These are phyloP conservation scores for Amyelois transitella DNA, from an alignment of 1,140 invertebrate species.

Conservation along the genomic window DNA sequence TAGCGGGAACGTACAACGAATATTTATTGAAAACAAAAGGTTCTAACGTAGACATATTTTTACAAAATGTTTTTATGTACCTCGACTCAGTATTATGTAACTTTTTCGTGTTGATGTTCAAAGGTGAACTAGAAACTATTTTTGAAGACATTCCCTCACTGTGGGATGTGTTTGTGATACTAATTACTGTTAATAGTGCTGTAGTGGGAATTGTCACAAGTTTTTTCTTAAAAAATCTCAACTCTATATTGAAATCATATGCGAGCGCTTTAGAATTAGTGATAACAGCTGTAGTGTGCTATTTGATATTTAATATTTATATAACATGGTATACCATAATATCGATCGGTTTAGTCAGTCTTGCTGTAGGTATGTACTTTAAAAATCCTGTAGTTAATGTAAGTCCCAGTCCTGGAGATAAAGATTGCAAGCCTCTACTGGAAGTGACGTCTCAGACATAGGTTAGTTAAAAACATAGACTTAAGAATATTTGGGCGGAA, in stretches of 20 bases:
- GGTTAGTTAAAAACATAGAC: background rate
- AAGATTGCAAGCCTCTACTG: slow-evolving; percentile 54
- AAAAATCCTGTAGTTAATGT: slow-evolving; percentile 88
- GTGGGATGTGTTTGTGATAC: slow-evolving; percentile 81
- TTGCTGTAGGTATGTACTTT: slow-evolving; percentile 90
- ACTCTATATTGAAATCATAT: slow-evolving; percentile 97
- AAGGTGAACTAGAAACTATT: slow-evolving; percentile 77
- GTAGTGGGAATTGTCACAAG: slow-evolving; percentile 94
- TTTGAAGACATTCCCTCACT: slow-evolving; percentile 78
- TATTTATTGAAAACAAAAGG: slow-evolving; percentile 92
- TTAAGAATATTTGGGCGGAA: no score
- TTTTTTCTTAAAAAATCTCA: slow-evolving; percentile 93
- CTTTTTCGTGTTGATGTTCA: slow-evolving; percentile 78
- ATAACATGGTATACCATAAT: slow-evolving; percentile 88
- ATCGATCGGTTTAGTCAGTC: slow-evolving; percentile 88
- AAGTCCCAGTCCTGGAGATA: slow-evolving; percentile 38
- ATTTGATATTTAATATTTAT: slow-evolving; percentile 90
- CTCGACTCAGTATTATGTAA: slow-evolving; percentile 95
- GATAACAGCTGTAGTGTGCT: slow-evolving; percentile 93
- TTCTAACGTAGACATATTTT: slow-evolving; percentile 88
- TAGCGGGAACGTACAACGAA: slow-evolving; percentile 98
- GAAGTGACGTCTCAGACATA: slow-evolving; percentile 27
- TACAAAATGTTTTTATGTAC: slow-evolving; percentile 98
- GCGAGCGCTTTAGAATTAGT: slow-evolving; percentile 94
- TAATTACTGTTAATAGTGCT: slow-evolving; percentile 93